Conservation (phyloP, 2,888 invertebrate genomes). For the Bursaphelenchus okinawaensis region DNA sequence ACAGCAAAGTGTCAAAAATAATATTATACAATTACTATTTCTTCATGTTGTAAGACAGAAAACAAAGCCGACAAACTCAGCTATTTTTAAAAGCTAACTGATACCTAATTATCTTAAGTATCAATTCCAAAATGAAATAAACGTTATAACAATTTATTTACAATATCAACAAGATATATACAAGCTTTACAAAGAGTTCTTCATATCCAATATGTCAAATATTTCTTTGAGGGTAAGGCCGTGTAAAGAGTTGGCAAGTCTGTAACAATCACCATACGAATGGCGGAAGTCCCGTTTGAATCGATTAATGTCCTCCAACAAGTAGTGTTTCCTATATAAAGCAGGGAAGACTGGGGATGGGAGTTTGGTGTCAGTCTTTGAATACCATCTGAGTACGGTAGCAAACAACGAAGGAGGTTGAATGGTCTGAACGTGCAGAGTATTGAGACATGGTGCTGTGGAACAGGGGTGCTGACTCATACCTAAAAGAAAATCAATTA, state of each 20-base stretch:
- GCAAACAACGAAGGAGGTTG: constrained; percentile 8
- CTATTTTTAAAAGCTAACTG: no score
- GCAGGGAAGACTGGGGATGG: neutral
- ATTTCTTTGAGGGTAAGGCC: neutral
- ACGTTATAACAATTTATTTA: neutral
- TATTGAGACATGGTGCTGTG: constrained; percentile 9
- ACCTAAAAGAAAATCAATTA: constrained; percentile 1
- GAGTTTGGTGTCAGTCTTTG: neutral
- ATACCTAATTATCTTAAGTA: no score
- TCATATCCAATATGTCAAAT: neutral
- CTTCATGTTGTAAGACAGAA: no score
- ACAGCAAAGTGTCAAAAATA: no score
- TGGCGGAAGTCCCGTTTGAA: neutral
- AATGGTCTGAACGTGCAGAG: constrained; percentile 2
- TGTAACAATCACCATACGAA: neutral
- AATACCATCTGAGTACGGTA: neutral
- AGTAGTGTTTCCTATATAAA: neutral
- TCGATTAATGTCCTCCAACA: neutral
- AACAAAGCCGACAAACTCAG: no score
- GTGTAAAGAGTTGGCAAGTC: neutral
- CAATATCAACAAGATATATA: neutral
- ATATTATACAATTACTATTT: no score
- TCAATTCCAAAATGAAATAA: neutral
- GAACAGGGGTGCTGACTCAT: constrained; percentile 1
- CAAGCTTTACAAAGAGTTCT: neutral